A percentile compares a stretch with the other conserved stretches of the same genome.
Evolutionary conservation across 2,888 invertebrate species (phyloP).

Genomic region (Periphyllus acericola): DNA sequence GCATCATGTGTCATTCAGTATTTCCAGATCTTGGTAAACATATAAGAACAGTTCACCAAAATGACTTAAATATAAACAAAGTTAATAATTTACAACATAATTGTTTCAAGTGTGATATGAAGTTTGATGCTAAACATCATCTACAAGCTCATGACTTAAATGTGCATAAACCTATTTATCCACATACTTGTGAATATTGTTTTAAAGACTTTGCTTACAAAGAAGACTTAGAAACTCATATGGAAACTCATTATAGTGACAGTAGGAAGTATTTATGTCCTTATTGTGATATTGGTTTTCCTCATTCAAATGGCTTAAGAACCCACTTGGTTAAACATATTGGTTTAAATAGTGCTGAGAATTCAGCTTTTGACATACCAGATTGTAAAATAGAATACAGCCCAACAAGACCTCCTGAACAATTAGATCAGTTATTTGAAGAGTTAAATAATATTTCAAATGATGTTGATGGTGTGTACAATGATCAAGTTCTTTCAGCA

Average conservation of each 20-base stretch:
- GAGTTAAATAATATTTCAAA: constrained; percentile 32
- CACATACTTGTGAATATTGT: constrained; percentile 43
- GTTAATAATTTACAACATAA: not conserved
- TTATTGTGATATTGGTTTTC: constrained; percentile 56
- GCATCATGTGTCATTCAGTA: constrained; percentile 54
- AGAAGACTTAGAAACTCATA: constrained; percentile 30
- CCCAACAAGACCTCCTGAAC: constrained; percentile 23
- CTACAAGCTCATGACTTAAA: constrained; percentile 15
- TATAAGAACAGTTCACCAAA: constrained; percentile 39
- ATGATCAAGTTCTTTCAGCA: constrained; percentile 22
- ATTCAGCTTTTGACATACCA: not conserved
- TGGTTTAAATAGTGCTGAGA: not conserved
- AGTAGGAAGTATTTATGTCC: constrained; percentile 53
- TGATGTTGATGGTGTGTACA: not conserved
- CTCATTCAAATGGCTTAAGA: constrained; percentile 40
- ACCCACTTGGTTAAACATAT: constrained; percentile 41
- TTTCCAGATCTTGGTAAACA: constrained; percentile 51
- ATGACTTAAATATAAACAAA: constrained; percentile 10
- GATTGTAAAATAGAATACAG: constrained; percentile 31
- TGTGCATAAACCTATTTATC: not conserved
- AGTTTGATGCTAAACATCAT: constrained; percentile 40
- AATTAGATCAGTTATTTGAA: constrained; percentile 32
- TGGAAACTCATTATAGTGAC: constrained; percentile 9
- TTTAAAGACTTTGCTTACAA: constrained; percentile 3
- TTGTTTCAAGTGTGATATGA: constrained; percentile 19